These are phyloP conservation scores for Hylia prasina DNA, from an alignment of 2,113 vertebrate genomes.

Conservation along the genomic window DNA sequence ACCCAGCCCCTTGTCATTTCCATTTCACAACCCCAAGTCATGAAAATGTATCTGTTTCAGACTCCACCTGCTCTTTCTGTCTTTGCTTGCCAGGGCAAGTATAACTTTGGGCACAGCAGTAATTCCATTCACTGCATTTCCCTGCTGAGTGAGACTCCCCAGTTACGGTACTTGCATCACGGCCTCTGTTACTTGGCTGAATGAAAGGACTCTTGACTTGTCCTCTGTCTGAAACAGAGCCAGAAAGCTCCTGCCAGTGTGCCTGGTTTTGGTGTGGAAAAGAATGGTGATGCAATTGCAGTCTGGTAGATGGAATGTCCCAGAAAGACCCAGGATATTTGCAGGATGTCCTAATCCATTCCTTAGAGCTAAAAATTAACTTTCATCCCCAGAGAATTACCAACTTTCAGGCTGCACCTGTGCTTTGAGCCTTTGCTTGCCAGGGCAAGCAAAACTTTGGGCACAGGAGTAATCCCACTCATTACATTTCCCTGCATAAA, in stretches of 20 bases:
- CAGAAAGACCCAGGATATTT: not conserved
- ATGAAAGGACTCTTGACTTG: not conserved
- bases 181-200: not conserved
- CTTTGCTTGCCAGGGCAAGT: not conserved
- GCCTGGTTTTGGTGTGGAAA: not conserved
- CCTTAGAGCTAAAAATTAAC: not conserved
- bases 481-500: not conserved
- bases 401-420: not conserved
- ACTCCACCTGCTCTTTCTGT: not conserved
- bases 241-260: not conserved
- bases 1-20: not conserved
- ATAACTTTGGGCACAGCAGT: not conserved
- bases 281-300: not conserved
- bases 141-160: not conserved
- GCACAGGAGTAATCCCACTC: not conserved
- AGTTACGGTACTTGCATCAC: not conserved
- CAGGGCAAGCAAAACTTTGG: not conserved
- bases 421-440: not conserved
- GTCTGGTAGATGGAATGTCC: not conserved
- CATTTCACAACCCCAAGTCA: not conserved
- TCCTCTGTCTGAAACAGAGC: not conserved
- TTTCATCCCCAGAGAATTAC: not conserved
- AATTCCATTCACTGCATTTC: not conserved
- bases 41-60: not conserved
- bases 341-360: not conserved